Evolutionary conservation across 2,113 vertebrate genomes (phyloP), one percentile per base, ranked within the genome.

Genomic region (Anarhynchus alexandrinus): DNA sequence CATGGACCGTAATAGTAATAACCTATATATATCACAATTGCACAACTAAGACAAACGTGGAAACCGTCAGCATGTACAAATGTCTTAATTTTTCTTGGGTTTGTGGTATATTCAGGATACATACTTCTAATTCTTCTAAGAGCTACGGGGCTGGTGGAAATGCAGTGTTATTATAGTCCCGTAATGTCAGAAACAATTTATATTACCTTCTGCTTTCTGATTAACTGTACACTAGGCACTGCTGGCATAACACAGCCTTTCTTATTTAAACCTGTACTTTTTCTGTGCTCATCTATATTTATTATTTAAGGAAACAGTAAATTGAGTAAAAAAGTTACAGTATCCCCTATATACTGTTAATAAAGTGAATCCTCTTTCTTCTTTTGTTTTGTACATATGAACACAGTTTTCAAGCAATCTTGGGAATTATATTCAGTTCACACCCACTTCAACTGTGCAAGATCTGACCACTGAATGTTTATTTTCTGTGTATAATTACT

Each of bases 131-230:
- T 87, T 78, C 77, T 66, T 71, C 43, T 43, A 87, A 89, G 49
- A 89, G 87, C 65, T 85, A 72, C 0, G 0, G 30, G 61, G 40
- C 61, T 93, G 70, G 70, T 95, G 65, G 86, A 79, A 90, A 92
- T 84, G 72, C 77, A 94, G 72, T 58, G 66, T 89, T 93, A 76
- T 94, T 95, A 77, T 62, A 87, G 84, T 93, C 62, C 45, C 81
- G 73, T 88, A 82, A 93, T 82, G 93, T 94, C 94, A 95, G 74
- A 81, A 93, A 94, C 91, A 94, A 94, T 94, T 96, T 97, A 86
- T 96, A 85, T 94, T 87, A 70, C 81, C 54, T 91, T 94, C 87
- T 94, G 66, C 89, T 85, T 88, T 90, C 78, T 47, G 58, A 96
- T 95, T 97, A 97, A 95, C 84, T 83, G 78, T 95, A 74, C 79